These are phyloP conservation scores for Nemotelus pantherinus DNA, from an alignment of 2,888 invertebrate genomes.

Conservation along the genomic window DNA sequence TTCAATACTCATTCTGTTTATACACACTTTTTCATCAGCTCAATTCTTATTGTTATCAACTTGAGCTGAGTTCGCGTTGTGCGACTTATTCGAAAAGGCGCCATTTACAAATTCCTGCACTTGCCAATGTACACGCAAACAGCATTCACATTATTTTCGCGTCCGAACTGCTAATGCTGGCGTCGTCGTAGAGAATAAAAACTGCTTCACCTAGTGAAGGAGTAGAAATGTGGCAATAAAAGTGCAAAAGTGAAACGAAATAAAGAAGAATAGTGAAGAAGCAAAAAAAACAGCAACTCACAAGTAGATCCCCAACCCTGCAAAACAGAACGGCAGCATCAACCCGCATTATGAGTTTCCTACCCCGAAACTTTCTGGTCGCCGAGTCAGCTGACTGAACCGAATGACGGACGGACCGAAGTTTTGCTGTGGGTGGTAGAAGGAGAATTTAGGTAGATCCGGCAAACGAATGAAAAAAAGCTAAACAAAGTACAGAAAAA, in stretches of 20 bases:
- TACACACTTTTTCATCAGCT: not conserved
- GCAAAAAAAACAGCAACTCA: constrained; percentile 4
- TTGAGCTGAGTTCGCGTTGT: not conserved
- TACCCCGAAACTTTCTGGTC: not conserved
- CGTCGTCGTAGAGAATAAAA: constrained; percentile 4
- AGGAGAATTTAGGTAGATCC: constrained; percentile 17
- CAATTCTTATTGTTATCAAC: constrained; percentile 23
- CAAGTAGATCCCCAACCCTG: constrained; percentile 4
- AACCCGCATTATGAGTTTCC: not conserved
- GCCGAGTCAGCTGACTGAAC: not conserved
- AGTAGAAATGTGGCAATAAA: constrained; percentile 28
- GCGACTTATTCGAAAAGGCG: constrained; percentile 16
- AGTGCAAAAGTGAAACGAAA: constrained; percentile 42
- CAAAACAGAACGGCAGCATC: not conserved
- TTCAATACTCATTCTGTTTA: not conserved
- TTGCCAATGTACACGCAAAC: not conserved
- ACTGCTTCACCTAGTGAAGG: constrained; percentile 23
- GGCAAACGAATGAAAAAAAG: constrained; percentile 29
- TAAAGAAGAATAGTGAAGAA: constrained; percentile 37
- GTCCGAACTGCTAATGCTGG: constrained; percentile 36
- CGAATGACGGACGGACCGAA: constrained; percentile 11
- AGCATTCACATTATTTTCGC: not conserved
- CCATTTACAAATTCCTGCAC: constrained; percentile 8
- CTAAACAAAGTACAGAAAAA: constrained; percentile 43
- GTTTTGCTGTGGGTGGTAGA: not conserved